Evolutionary conservation across 2,888 invertebrate genomes (phyloP), one percentile per base, ranked within the genome.

Genomic region (Lissocephala sabroskyi): DNA sequence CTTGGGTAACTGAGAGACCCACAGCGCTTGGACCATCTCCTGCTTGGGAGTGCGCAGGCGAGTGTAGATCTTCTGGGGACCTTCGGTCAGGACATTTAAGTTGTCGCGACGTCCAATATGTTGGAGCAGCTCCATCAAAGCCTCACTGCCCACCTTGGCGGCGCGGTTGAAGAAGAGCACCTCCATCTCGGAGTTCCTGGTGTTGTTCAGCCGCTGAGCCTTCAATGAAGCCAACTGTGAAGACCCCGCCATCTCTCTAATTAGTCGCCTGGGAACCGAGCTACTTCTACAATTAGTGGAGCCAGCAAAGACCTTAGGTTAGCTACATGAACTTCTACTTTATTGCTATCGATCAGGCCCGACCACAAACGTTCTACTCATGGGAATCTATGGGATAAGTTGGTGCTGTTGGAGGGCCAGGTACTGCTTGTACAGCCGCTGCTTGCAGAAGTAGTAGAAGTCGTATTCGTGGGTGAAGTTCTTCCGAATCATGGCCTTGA

Each of bases 391-490:
- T n/a, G n/a, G n/a, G 4, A 18, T 39, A 23, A 23, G 23, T 5
- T 41, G 40, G 28, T 59, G 61, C 10, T 65, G 55, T 7, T 61
- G 76, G 0, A 80, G 48, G 0, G 83, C 81, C 43, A 83, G 58
- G 41, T 79, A 83, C 47, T 95, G 95, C 78, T 89, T 87, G 75
- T 94, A 91, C 2, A 96, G 87, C 65, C 95, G 87, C 80, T 95
- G 94, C 62, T 90, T 90, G 83, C 94, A 95, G 82, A 95, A 96
- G 77, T 95, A 90, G 81, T 95, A 96, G 83, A 95, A 94, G 65
- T 96, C 95, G 10, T 95, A 93, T 85, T 96, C 95, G 42, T 91
- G 87, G 0, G 95, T 94, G 82, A 96, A 94, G 83, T 95, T 95
- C 30, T 87, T 89, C 59, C 93, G 87, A n/a, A 96, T 91, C 51